A percentile compares a stretch with the other conserved stretches of the same genome.
These are phyloP conservation scores for Sterrhoptilus dennistouni DNA, from an alignment of 2,113 vertebrate species.

Conservation along the genomic window DNA sequence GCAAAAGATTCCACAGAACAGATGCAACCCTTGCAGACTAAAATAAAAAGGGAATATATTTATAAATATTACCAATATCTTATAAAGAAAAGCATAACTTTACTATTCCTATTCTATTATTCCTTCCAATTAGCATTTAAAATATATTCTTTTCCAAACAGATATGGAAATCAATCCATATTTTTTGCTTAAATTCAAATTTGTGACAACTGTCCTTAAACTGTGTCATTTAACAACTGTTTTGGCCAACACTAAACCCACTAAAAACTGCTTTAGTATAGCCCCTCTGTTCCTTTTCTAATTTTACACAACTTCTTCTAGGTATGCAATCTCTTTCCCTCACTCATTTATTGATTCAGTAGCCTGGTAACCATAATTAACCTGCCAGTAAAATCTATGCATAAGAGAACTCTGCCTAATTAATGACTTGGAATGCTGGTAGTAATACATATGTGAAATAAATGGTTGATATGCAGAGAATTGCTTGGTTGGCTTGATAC, in stretches of 20 bases:
- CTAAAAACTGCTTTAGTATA: not conserved
- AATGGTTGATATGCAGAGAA: not conserved
- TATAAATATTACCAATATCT: not conserved
- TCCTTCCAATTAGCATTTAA: not conserved
- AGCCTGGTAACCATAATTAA: conserved; percentile 50
- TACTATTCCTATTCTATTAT: not conserved
- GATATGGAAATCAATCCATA: not conserved
- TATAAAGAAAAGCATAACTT: not conserved
- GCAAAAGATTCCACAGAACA: not conserved
- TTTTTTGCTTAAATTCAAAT: not conserved
- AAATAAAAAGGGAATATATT: not conserved
- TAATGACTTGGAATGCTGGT: not conserved
- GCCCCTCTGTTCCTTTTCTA: not conserved
- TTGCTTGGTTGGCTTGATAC: not conserved
- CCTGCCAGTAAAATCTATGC: conserved; percentile 15
- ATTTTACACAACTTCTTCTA: not conserved
- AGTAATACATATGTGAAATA: not conserved
- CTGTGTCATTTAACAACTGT: not conserved
- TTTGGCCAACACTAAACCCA: not conserved
- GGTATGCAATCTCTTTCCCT: not conserved
- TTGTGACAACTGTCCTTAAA: not conserved
- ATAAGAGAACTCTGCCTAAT: conserved; percentile 26
- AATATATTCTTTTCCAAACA: not conserved
- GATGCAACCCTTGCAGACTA: not conserved
- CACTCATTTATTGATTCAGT: conserved; percentile 32